A percentile compares a stretch with the other conserved stretches of the same genome.
phyloP scores from a whole-genome alignment of 2,113 vertebrate species.

The Phoxinus phoxinus region DNA sequence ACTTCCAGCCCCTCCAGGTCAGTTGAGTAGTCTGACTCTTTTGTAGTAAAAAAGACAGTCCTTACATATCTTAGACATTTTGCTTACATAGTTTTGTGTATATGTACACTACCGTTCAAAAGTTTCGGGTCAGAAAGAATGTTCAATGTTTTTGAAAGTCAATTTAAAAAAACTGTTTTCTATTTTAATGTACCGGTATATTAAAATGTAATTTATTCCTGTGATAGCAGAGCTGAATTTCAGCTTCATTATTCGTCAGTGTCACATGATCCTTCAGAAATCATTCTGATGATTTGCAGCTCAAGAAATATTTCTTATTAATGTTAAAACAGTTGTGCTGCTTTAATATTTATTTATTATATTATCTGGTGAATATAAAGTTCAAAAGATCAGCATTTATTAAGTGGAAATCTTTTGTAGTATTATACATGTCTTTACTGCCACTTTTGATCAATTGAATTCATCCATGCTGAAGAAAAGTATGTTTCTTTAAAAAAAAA shows the following conservation, averaged over 20 bases:
- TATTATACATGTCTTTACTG: not conserved
- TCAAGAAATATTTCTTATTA: not conserved
- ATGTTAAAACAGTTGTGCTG: not conserved
- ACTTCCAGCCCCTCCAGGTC: constrained; percentile 92
- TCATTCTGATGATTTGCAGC: not conserved
- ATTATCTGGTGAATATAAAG: not conserved
- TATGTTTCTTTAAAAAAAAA: not conserved
- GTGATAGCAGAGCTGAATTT: not conserved
- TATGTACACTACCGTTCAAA: not conserved
- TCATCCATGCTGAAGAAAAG: not conserved
- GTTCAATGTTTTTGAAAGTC: no score
- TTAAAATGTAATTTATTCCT: no score
- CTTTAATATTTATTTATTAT: not conserved
- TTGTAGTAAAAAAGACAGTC: not conserved
- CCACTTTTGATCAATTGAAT: not conserved
- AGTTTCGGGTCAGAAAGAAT: no score
- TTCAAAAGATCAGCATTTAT: not conserved
- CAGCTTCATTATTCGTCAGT: not conserved
- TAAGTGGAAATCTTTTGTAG: not conserved
- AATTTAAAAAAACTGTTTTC: no score
- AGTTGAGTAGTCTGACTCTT: constrained; percentile 47
- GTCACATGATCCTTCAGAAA: not conserved
- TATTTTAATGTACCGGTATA: no score
- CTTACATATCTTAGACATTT: not conserved
- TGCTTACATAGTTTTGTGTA: not conserved